Evolutionary conservation across 2,888 invertebrate genomes (phyloP).

Genomic region (Lepidonotus clava): DNA sequence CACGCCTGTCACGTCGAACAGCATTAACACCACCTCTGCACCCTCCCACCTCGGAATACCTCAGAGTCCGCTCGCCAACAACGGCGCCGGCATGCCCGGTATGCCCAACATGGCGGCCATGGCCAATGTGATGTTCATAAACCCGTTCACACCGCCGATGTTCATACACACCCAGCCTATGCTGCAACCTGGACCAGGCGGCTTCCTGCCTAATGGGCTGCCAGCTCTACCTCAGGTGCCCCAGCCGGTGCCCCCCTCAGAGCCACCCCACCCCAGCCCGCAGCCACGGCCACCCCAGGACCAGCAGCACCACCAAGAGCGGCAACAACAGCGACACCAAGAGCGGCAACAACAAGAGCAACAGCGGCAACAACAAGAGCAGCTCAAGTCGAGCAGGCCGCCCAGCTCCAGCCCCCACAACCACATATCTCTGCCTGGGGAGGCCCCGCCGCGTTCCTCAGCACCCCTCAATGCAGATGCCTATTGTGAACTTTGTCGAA

Average conservation of each 20-base stretch:
- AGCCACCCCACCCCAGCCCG: slow-evolving; percentile 48
- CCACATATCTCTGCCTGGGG: neutral
- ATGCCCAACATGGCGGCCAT: slow-evolving; percentile 70
- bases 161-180: slow-evolving; percentile 67
- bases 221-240: slow-evolving; percentile 55
- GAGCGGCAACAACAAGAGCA: slow-evolving; percentile 46
- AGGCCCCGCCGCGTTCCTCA: slow-evolving; percentile 5
- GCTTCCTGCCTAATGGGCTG: slow-evolving; percentile 27
- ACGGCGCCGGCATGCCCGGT: neutral
- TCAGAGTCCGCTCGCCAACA: slow-evolving; percentile 46
- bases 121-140: slow-evolving; percentile 79
- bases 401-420: slow-evolving; percentile 43
- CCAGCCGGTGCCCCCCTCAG: slow-evolving; percentile 60
- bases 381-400: slow-evolving; percentile 7
- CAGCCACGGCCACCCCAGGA: neutral
- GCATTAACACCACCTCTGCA: slow-evolving; percentile 47
- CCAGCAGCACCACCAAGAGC: slow-evolving; percentile 38
- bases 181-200: slow-evolving; percentile 45
- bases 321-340: neutral
- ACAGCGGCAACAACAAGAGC: neutral
- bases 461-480: slow-evolving; percentile 82
- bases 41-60: slow-evolving; percentile 47
- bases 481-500: slow-evolving; percentile 94
- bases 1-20: slow-evolving; percentile 50
- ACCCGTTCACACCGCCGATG: slow-evolving; percentile 79